A percentile compares a stretch with the other conserved stretches of the same genome.
These are phyloP conservation scores for Margaritifera margaritifera DNA, from an alignment of 2,888 invertebrate species.

Conservation along the genomic window DNA sequence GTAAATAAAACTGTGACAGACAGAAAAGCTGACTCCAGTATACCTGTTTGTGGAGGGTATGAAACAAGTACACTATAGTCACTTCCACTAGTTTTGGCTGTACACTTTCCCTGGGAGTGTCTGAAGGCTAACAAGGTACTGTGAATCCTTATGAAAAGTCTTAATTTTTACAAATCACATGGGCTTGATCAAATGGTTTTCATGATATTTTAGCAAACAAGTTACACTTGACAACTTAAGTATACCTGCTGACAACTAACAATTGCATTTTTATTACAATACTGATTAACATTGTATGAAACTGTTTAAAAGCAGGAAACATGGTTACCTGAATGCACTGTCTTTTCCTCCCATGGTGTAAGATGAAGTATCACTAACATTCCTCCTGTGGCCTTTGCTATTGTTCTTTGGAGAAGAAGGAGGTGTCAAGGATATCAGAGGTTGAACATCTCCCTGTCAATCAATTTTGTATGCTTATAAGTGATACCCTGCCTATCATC, in stretches of 20 bases:
- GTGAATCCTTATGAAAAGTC: too few species aligned
- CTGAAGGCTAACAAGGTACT: too few species aligned
- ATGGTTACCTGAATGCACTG: constrained; percentile 67
- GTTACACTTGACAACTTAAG: constrained; percentile 1
- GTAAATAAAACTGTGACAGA: too few species aligned
- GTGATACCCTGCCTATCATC: too few species aligned
- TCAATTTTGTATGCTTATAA: too few species aligned
- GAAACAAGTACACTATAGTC: too few species aligned
- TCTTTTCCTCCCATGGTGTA: constrained; percentile 65
- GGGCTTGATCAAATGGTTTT: not conserved
- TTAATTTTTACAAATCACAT: not conserved
- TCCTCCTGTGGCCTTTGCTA: constrained; percentile 80
- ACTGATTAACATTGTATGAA: not conserved
- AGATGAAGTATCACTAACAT: constrained; percentile 84
- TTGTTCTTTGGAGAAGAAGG: constrained; percentile 63
- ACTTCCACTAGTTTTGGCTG: too few species aligned
- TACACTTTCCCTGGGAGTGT: too few species aligned
- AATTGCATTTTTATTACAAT: not conserved
- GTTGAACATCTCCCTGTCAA: constrained; percentile 46
- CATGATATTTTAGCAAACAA: not conserved
- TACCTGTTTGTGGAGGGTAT: too few species aligned
- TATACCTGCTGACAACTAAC: not conserved
- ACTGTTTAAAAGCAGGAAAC: not conserved
- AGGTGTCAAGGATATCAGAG: constrained; percentile 55
- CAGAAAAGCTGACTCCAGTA: too few species aligned